phyloP scores from a whole-genome alignment of 2,797 vertebrate species.

The Acrocephalus scirpaceus region DNA sequence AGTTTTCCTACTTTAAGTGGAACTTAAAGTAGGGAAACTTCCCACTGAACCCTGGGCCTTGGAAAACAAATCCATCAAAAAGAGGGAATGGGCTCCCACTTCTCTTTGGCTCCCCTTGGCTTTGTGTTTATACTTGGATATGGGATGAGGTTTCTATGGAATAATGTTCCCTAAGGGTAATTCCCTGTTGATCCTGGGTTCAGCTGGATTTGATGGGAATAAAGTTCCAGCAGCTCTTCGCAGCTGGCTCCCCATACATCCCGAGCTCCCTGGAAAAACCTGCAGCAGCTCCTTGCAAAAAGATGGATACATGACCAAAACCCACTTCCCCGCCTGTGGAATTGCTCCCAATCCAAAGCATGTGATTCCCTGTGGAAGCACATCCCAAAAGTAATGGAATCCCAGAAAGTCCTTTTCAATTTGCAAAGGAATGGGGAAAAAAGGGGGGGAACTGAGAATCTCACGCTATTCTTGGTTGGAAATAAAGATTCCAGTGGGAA shows the following conservation, averaged over 20 bases:
- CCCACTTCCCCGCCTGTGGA: background rate
- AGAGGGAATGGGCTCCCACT: background rate
- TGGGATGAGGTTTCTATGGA: background rate
- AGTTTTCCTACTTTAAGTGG: background rate
- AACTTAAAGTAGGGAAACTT: no score
- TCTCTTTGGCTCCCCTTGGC: background rate
- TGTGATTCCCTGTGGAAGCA: background rate
- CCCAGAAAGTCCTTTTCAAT: background rate
- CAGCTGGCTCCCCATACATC: background rate
- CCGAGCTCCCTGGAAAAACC: background rate
- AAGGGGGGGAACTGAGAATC: rapidly evolving
- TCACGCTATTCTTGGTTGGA: rapidly evolving
- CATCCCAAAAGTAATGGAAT: background rate
- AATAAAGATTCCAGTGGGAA: background rate
- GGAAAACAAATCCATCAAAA: background rate
- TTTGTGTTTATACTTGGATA: background rate
- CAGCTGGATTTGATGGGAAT: background rate
- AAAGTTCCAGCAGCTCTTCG: background rate
- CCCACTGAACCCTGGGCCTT: background rate
- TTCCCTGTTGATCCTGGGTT: background rate
- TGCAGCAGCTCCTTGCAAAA: background rate
- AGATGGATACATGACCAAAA: background rate
- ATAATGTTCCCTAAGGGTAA: background rate
- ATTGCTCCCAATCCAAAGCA: background rate
- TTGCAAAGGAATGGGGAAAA: background rate